Conservation (phyloP, 2,888 invertebrate genomes). For the Hydropsyche betteni region DNA sequence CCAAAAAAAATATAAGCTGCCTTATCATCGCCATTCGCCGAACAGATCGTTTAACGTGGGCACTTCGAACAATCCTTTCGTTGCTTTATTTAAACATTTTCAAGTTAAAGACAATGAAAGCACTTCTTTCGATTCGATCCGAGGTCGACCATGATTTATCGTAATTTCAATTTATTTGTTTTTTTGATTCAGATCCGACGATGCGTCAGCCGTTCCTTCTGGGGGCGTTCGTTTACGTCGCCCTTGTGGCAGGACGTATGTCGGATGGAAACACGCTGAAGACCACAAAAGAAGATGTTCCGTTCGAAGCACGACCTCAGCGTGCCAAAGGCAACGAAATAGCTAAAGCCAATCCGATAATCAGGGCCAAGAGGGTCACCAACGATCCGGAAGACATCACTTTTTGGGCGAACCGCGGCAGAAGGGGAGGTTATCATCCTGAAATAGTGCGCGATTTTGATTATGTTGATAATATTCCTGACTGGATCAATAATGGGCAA, state of each 20-base stretch:
- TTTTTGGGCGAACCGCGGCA: conserved; percentile 58
- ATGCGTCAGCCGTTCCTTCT: conserved; percentile 36
- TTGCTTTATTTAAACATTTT: no score
- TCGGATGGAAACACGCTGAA: conserved; percentile 29
- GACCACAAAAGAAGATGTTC: conserved; percentile 24
- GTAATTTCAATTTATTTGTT: background rate
- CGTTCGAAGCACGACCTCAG: background rate
- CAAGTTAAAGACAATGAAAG: no score
- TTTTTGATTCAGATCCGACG: conserved; percentile 12
- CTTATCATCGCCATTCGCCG: no score
- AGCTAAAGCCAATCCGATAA: conserved; percentile 8
- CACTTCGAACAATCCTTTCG: no score
- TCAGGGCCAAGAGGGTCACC: conserved; percentile 38
- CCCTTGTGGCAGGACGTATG: conserved; percentile 30
- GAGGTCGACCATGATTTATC: no score
- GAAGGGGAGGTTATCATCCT: conserved; percentile 52
- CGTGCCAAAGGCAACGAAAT: conserved; percentile 18
- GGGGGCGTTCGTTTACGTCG: conserved; percentile 33
- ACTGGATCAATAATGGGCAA: conserved; percentile 1
- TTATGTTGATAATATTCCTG: conserved; percentile 21
- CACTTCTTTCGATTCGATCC: no score
- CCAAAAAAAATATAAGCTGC: no score
- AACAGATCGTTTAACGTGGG: no score
- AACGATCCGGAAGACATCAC: conserved; percentile 55
- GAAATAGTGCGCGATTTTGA: background rate